These are phyloP conservation scores for Rhimphoctona megacephalus DNA, from an alignment of 2,888 invertebrate species.

Conservation along the genomic window DNA sequence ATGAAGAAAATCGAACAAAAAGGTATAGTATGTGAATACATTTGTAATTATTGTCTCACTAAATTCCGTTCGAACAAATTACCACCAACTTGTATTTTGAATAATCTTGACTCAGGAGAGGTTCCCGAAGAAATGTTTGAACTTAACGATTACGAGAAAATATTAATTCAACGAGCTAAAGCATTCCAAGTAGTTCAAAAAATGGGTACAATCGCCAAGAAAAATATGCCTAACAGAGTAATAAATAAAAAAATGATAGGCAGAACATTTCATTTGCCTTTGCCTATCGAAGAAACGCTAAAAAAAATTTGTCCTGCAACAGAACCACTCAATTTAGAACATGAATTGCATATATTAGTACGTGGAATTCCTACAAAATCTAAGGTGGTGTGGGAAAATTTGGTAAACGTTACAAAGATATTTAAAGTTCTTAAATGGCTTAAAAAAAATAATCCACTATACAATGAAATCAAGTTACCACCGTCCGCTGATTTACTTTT, in stretches of 20 bases:
- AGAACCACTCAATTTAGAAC: constrained; percentile 74
- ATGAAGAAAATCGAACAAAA: too few species aligned
- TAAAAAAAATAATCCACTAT: constrained; percentile 74
- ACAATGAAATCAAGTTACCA: constrained; percentile 73
- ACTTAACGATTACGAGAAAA: constrained; percentile 75
- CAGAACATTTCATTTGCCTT: too few species aligned
- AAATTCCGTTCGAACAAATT: too few species aligned
- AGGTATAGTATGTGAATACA: too few species aligned
- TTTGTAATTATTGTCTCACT: constrained; percentile 41
- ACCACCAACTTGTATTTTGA: too few species aligned
- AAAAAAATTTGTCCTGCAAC: too few species aligned
- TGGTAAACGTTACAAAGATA: constrained; percentile 75
- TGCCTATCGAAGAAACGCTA: too few species aligned
- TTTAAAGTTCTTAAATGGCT: constrained; percentile 74
- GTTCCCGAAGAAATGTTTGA: constrained; percentile 67
- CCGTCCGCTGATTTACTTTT: constrained; percentile 56
- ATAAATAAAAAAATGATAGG: constrained; percentile 17
- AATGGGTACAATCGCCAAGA: constrained; percentile 65
- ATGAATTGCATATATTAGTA: constrained; percentile 72
- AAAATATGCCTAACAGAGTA: constrained; percentile 71
- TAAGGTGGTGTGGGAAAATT: constrained; percentile 74
- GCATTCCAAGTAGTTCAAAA: too few species aligned
- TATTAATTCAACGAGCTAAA: too few species aligned
- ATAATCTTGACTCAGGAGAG: background rate
- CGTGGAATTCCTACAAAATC: constrained; percentile 73